phyloP scores from a whole-genome alignment of 1,140 invertebrate species.

The Neodiprion pinetum region DNA sequence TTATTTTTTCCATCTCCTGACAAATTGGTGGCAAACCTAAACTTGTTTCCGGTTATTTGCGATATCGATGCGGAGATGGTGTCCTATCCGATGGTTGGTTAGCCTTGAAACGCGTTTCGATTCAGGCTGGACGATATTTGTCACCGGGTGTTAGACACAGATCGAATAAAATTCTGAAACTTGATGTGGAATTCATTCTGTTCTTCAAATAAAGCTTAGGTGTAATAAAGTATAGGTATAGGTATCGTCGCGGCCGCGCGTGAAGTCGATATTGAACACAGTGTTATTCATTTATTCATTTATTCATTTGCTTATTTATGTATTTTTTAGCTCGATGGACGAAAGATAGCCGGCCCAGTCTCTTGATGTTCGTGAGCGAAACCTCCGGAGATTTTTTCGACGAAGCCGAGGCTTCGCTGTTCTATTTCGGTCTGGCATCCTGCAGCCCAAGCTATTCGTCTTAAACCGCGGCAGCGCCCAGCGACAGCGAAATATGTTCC shows the following conservation, averaged over 20 bases:
- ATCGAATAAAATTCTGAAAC: neutral
- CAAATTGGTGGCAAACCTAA: conserved; percentile 2
- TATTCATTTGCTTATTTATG: no score
- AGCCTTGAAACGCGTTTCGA: neutral
- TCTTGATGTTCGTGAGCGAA: neutral
- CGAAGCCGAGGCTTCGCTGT: neutral
- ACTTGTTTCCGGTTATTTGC: neutral
- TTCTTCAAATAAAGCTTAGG: no score
- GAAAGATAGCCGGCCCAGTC: neutral
- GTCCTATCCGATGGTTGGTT: neutral
- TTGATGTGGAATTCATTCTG: no score
- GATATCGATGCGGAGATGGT: neutral
- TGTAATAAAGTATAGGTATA: no score
- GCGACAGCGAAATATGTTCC: neutral
- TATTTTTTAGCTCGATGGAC: no score
- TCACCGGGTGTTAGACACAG: neutral
- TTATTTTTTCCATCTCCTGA: conserved; percentile 3
- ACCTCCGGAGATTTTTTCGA: neutral
- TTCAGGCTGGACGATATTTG: neutral
- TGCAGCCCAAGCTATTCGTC: neutral
- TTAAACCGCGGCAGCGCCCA: neutral
- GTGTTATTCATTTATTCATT: no score
- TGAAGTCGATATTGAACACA: no score
- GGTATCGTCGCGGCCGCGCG: no score
- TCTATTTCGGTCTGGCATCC: neutral